Evolutionary conservation across 2,797 vertebrate species (phyloP).

Genomic region (Artibeus lituratus): DNA sequence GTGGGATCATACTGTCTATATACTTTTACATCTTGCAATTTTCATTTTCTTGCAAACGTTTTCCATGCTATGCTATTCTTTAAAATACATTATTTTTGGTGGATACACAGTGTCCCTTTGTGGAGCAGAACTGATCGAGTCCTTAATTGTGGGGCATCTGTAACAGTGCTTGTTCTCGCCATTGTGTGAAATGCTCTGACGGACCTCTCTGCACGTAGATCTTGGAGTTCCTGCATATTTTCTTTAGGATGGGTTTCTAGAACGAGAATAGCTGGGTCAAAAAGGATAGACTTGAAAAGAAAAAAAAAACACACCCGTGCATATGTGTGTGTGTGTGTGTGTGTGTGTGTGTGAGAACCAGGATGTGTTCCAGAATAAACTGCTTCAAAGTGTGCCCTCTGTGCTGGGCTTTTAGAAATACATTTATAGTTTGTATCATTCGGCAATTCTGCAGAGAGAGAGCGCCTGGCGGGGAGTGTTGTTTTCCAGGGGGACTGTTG

Average conservation of each 20-base stretch:
- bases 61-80: not conserved
- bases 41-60: not conserved
- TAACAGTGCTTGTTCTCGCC: not conserved
- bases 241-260: not conserved
- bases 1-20: not conserved
- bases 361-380: not conserved
- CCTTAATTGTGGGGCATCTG: not conserved
- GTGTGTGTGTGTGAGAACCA: not conserved
- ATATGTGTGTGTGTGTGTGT: not conserved
- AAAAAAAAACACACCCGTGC: not conserved
- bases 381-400: not conserved
- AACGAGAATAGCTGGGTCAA: not conserved
- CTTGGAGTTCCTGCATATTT: not conserved
- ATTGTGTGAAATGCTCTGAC: not conserved
- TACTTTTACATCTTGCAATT: not conserved
- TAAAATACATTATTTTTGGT: constrained; percentile 10
- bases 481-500: not conserved
- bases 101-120: not conserved
- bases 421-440: not conserved
- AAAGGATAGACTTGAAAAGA: not conserved
- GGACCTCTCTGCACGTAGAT: not conserved
- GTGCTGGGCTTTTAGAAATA: not conserved
- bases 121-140: not conserved
- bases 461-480: not conserved
- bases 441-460: not conserved